A percentile compares a stretch with the other conserved stretches of the same genome.
phyloP scores from a whole-genome alignment of 2,797 vertebrate genomes.

The Vultur gryphus region DNA sequence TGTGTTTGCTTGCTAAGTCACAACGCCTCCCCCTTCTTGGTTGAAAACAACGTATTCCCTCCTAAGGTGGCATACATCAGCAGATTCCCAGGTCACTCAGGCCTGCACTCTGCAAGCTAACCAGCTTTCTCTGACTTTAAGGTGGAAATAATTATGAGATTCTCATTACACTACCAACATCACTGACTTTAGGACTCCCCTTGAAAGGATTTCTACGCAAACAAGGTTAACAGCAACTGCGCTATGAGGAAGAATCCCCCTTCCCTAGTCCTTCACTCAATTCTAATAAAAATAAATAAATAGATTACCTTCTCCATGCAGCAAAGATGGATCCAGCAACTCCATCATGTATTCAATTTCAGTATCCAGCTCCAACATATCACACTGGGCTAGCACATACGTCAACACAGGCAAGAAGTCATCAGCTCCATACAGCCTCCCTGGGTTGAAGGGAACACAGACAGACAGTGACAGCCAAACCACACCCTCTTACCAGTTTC shows the following conservation, averaged over 20 bases:
- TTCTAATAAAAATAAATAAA: background rate
- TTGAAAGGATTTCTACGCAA: background rate
- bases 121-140: background rate
- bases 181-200: background rate
- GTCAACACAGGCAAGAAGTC: conserved; percentile 97
- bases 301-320: conserved; percentile 91
- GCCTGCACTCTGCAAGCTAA: background rate
- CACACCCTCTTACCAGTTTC: background rate
- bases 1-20: background rate
- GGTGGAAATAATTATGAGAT: background rate
- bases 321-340: conserved; percentile 88
- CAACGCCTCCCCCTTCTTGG: background rate
- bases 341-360: conserved; percentile 99
- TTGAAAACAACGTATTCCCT: background rate
- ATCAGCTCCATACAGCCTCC: conserved; percentile 95
- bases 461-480: background rate
- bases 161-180: background rate
- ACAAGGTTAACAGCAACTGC: too few relatives aligned
- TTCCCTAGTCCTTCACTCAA: background rate
- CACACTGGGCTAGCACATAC: conserved; percentile 92
- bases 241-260: background rate
- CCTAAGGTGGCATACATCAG: background rate
- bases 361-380: conserved; percentile 91
- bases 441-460: conserved; percentile 56
- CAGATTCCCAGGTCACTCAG: background rate